These are phyloP conservation scores for Sicus ferrugineus DNA, from an alignment of 2,888 invertebrate genomes.

Conservation along the genomic window DNA sequence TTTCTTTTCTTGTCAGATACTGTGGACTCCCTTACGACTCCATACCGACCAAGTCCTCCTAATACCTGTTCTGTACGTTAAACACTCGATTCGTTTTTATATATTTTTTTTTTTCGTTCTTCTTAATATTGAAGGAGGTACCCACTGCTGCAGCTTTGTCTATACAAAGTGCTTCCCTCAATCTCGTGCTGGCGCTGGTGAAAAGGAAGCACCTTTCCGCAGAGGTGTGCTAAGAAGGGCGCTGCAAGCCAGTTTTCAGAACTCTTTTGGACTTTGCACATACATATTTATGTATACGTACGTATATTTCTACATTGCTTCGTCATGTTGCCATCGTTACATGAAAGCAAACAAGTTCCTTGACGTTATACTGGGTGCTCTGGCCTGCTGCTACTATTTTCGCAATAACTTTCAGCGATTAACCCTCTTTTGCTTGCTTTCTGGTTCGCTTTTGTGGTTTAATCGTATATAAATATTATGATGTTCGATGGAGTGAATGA, in stretches of 20 bases:
- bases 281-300: not conserved
- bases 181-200: not conserved
- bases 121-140: not conserved
- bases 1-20: constrained; percentile 2
- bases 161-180: not conserved
- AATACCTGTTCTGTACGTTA: constrained; percentile 20
- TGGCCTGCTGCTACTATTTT: constrained; percentile 2
- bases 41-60: not conserved
- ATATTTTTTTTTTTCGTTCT: not conserved
- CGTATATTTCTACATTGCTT: constrained; percentile 21
- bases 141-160: not conserved
- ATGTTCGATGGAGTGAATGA: constrained; percentile 3
- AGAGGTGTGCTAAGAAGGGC: not conserved
- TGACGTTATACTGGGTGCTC: constrained; percentile 9
- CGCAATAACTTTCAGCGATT: constrained; percentile 29
- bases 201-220: constrained; percentile 19
- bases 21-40: not conserved
- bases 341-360: constrained; percentile 28
- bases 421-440: constrained; percentile 23
- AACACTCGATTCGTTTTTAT: constrained; percentile 19
- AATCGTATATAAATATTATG: constrained; percentile 32
- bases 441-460: constrained; percentile 13
- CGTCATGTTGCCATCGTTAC: constrained; percentile 23
- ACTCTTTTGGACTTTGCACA: constrained; percentile 25
- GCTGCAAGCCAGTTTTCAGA: constrained; percentile 16